Evolutionary conservation across 2,113 vertebrate genomes (phyloP).

Genomic region (Bagarius yarrelli): DNA sequence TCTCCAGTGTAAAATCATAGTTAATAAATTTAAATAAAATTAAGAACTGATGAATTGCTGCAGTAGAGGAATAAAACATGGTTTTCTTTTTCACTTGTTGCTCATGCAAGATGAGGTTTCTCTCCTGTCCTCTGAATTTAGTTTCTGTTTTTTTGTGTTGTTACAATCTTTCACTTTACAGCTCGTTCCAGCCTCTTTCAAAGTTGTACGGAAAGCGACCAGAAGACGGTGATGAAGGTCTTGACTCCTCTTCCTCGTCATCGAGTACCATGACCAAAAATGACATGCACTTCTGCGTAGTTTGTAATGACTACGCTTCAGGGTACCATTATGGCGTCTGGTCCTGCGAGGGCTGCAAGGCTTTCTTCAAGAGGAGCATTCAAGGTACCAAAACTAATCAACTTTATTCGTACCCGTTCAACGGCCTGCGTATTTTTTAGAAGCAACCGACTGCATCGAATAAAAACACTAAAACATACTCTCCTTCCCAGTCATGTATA

Average conservation of each 20-base stretch:
- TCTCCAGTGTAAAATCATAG: too few species aligned
- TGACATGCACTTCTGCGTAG: constrained; percentile 90
- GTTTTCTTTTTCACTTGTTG: neutral
- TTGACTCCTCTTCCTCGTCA: constrained; percentile 61
- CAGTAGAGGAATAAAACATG: constrained; percentile 1
- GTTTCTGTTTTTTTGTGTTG: neutral
- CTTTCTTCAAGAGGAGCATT: constrained; percentile 95
- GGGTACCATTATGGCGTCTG: constrained; percentile 95
- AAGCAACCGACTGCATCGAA: neutral
- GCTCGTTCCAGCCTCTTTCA: constrained; percentile 57
- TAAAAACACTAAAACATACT: neutral
- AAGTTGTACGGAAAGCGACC: constrained; percentile 78
- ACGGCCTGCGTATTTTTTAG: neutral
- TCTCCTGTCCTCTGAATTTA: neutral
- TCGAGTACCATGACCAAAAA: constrained; percentile 70
- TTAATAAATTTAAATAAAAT: too few species aligned
- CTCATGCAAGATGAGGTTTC: neutral
- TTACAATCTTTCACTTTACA: constrained; percentile 27
- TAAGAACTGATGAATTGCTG: neutral
- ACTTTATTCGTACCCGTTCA: neutral
- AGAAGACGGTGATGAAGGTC: constrained; percentile 60
- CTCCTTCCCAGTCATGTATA: too few species aligned
- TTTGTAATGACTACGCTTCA: constrained; percentile 91
- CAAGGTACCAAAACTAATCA: constrained; percentile 76
- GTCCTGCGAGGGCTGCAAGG: constrained; percentile 96